These are phyloP conservation scores for Coenonympha glycerion DNA, from an alignment of 2,888 invertebrate genomes.

Conservation along the genomic window DNA sequence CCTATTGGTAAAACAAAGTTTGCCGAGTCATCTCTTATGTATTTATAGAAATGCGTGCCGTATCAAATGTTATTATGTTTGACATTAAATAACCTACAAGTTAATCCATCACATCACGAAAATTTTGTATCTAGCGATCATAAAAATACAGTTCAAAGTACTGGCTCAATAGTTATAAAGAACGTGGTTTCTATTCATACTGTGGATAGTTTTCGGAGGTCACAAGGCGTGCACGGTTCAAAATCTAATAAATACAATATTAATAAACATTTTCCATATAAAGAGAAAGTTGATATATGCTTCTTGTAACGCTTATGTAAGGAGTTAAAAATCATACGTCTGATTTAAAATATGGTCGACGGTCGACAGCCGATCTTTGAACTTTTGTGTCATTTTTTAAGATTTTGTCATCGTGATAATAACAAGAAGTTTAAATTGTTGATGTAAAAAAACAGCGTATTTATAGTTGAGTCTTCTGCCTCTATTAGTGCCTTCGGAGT, in stretches of 20 bases:
- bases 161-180: not conserved
- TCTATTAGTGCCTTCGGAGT: no score
- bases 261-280: conserved; percentile 20
- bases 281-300: conserved; percentile 31
- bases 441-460: not conserved
- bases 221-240: conserved; percentile 18
- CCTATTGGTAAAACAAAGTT: no score
- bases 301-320: conserved; percentile 26
- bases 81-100: conserved; percentile 11
- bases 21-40: no score
- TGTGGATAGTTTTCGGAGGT: conserved; percentile 14
- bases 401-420: not conserved
- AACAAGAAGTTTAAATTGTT: not conserved
- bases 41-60: no score
- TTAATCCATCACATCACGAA: not conserved
- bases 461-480: not conserved
- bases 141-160: conserved; percentile 5
- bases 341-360: conserved; percentile 5
- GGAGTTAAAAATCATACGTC: conserved; percentile 2
- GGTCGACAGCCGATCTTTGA: not conserved
- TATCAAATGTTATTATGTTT: conserved; percentile 5
- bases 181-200: conserved; percentile 2
- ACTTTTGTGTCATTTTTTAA: not conserved
- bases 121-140: not conserved
- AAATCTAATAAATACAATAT: conserved; percentile 27